phyloP scores from a whole-genome alignment of 2,797 vertebrate species.

The Anableps anableps region DNA sequence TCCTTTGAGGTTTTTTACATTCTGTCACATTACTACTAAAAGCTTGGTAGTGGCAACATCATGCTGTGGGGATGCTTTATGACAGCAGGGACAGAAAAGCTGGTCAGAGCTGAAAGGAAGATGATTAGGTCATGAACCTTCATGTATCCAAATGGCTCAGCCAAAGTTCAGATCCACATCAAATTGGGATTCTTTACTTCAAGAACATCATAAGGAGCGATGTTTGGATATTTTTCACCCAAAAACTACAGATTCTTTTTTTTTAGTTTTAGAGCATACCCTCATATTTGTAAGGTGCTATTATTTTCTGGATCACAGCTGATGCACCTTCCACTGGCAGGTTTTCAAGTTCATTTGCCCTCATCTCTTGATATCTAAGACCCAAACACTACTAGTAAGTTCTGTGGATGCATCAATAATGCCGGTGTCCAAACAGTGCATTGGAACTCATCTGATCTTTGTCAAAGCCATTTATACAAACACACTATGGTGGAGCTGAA shows the following conservation, averaged over 20 bases:
- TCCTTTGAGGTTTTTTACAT: neutral
- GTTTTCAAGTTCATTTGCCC: neutral
- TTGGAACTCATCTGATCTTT: neutral
- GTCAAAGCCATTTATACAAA: slow-evolving; percentile 2
- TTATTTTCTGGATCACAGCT: neutral
- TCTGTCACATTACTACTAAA: neutral
- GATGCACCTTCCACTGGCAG: neutral
- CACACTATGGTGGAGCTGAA: neutral
- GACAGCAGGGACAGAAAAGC: neutral
- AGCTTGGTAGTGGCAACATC: neutral
- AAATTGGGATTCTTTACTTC: neutral
- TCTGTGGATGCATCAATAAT: neutral
- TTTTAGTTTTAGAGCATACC: neutral
- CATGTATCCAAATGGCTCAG: neutral
- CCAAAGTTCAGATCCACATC: neutral
- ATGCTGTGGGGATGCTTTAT: neutral
- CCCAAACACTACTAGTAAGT: neutral
- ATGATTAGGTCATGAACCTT: neutral
- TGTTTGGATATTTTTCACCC: neutral
- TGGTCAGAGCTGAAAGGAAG: neutral
- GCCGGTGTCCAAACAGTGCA: neutral
- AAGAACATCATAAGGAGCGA: neutral
- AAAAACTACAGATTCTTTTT: neutral
- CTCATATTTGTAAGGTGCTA: neutral
- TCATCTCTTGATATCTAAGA: neutral